Base-by-base conservation (phyloP, 2,113 vertebrate genomes). In the Corythornis vintsioides region DNA sequence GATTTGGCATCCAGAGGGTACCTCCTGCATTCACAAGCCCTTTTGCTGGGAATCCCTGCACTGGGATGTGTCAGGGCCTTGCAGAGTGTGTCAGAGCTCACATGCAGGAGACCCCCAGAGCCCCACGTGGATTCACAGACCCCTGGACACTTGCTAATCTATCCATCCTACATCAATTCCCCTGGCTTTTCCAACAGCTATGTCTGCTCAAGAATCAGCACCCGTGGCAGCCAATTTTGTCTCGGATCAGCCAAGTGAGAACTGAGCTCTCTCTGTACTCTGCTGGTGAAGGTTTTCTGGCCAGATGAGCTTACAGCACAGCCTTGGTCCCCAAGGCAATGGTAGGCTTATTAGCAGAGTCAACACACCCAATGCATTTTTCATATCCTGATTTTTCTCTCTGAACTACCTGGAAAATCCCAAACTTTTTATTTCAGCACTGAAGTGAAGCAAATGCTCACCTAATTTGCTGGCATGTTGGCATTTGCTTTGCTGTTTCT, bases 191-290 rank as follows among this genome's bases (percentile, higher is more conserved):
- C 59, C 40, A 60, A 8, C 8, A 55, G 25, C 13, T 66, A 48
- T 5, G 2, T 6, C 38, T 60, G 43, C 53, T 71, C 63, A 25
- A 25, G 6, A 69, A 15, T 11, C 25, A 12, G 22, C 9, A 6
- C 11, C 52, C 35, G 24, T 7, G 10, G 31, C 45, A 73, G 17
- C 3, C 10, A 42, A 0, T 77, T 93, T 84, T 48, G 24, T 29
- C 29, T 38, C 0, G 2, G 22, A 22, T 31, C 15, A 59, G 6
- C 31, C 35, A 53, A 57, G 18, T 3, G 2, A 2, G 1, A 35
- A 17, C 13, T 3, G 60, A 66, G 6, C 12, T 48, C 9, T 11
- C 48, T 33, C 35, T 70, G 29, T 2, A 31, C 33, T 13, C 55
- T 73, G 4, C 12, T 61, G 55, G 16, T 64, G 42, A 35, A 89